Evolutionary conservation across 2,888 invertebrate genomes (phyloP), one percentile per base, ranked within the genome.

Genomic region (Apamea monoglypha): DNA sequence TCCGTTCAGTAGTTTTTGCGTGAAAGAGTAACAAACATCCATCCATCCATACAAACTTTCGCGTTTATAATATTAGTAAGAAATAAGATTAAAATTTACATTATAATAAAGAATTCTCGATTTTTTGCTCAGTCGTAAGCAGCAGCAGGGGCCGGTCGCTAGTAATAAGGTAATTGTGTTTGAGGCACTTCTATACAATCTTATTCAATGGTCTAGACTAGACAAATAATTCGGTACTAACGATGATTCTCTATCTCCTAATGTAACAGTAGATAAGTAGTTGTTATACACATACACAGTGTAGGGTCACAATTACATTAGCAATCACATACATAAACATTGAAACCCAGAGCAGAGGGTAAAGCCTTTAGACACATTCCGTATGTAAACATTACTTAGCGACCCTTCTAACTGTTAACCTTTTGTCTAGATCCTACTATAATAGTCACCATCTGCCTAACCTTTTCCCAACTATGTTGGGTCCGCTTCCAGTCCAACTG

Each of bases 311-410:
- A 44, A 69, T 70, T 64, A 84, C 73, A 72, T 69, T 79, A 3
- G 64, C 2, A n/a, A 79, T 70, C 73, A 47, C 73, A 47, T 61
- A 80, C 61, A 21, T 53, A 82, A 84, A 80, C 84, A 69, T 69
- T 32, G 44, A 16, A 36, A 36, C 64, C 21, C 2, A 25, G 53
- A 70, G 36, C 44, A 36, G 29, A 84, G 80, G 44, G 44, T 25
- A 25, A 72, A 64, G 53, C 69, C 21, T 64, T 50, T 36, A 80
- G 36, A 79, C n/a, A 74, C n/a, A 73, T 70, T 75, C 8, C 0
- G 5, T 0, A 29, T 61, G 53, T 53, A 29, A 66, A 66, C 18
- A 25, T 66, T 66, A 66, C 61, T 67, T 78, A 21, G 53, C 1
- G 2, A 16, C 47, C 82, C 25, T 56, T 63, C 16, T 77, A 67